Evolutionary conservation across 2,113 vertebrate genomes (phyloP).

Genomic region (Thunnus thynnus): DNA sequence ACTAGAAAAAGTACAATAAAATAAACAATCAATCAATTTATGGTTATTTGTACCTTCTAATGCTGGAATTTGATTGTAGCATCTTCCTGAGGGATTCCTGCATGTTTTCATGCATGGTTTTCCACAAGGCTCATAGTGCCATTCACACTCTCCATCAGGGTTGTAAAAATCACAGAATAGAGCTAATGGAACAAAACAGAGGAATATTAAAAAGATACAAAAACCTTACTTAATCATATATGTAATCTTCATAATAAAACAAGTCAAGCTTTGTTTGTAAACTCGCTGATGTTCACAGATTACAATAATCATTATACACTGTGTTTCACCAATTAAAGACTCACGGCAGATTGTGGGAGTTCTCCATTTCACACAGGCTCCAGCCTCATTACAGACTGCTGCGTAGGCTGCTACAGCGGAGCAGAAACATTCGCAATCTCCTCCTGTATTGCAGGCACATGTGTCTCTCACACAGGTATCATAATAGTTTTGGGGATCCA

Average conservation of each 20-base stretch:
- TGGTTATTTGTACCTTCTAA: conserved; percentile 88
- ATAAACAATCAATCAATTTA: not conserved
- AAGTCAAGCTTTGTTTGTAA: not conserved
- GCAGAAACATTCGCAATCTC: conserved; percentile 96
- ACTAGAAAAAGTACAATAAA: not conserved
- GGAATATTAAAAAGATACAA: not conserved
- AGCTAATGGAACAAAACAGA: conserved; percentile 78
- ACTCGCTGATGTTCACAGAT: not conserved
- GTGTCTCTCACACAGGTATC: conserved; percentile 91
- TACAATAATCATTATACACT: not conserved
- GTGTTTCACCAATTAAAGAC: conserved; percentile 59
- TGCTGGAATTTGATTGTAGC: conserved; percentile 83
- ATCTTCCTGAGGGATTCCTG: conserved; percentile 87
- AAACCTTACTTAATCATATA: no score
- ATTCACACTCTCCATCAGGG: conserved; percentile 88
- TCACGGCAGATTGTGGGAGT: conserved; percentile 93
- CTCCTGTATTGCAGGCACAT: conserved; percentile 92
- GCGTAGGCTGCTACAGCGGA: conserved; percentile 94
- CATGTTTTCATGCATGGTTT: conserved; percentile 91
- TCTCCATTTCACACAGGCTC: conserved; percentile 91
- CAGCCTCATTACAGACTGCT: conserved; percentile 87
- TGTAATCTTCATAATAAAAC: not conserved
- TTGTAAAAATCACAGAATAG: conserved; percentile 96
- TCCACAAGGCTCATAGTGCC: conserved; percentile 92
- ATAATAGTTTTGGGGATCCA: conserved; percentile 88